A percentile compares a stretch with the other conserved stretches of the same genome.
Conservation (phyloP, 2,797 vertebrate genomes). For the Sphenodon punctatus region DNA sequence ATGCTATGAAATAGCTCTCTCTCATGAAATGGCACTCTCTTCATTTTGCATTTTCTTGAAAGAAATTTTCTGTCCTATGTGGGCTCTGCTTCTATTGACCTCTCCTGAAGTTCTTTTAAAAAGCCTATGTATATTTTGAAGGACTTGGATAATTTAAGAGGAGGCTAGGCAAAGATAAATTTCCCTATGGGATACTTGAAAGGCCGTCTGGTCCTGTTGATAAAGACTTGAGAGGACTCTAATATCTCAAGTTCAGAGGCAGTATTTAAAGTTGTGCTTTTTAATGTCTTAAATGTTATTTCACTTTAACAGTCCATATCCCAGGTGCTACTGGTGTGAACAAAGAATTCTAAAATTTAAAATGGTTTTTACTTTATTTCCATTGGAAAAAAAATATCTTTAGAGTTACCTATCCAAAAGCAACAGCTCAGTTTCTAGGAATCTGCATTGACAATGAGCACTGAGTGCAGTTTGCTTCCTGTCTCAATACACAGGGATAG, state of each 20-base stretch:
- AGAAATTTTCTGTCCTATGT: not conserved
- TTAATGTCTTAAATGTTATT: not conserved
- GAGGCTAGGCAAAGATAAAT: not conserved
- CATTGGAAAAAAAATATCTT: not conserved
- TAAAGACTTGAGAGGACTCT: not conserved
- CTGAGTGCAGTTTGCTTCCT: not conserved
- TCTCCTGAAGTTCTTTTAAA: conserved; percentile 1
- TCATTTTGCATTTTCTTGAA: not conserved
- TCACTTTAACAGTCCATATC: not conserved
- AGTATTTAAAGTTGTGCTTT: not conserved
- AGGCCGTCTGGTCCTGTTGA: not conserved
- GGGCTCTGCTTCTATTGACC: conserved; percentile 12
- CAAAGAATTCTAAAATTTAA: not conserved
- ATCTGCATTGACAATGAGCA: not conserved
- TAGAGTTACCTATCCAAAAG: not conserved
- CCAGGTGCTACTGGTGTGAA: not conserved
- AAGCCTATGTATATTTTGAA: conserved; percentile 3
- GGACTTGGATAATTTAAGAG: conserved; percentile 9
- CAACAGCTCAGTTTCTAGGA: not conserved
- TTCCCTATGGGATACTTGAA: not conserved
- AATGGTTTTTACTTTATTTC: not conserved
- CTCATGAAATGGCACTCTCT: rapidly evolving
- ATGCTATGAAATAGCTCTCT: not conserved
- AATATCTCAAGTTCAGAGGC: not conserved
- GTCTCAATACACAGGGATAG: not conserved